phyloP scores from a whole-genome alignment of 2,888 invertebrate genomes.

The Dasypogon diadema region DNA sequence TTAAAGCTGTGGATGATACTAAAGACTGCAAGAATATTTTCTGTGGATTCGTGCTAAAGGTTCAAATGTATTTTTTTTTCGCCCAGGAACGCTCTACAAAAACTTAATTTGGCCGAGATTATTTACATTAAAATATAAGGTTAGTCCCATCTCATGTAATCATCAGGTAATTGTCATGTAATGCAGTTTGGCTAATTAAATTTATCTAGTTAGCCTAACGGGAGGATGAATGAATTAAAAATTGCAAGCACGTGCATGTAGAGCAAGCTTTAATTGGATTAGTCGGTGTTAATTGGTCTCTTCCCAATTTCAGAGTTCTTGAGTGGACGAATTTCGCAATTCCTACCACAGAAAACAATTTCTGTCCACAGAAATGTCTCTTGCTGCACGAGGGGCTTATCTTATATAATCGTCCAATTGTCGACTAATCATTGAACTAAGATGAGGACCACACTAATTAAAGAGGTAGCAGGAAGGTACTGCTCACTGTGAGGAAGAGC shows the following conservation, averaged over 20 bases:
- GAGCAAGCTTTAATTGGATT: conserved; percentile 40
- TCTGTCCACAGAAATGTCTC: neutral
- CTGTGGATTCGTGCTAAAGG: no score
- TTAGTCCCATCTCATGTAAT: conserved; percentile 17
- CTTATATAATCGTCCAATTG: conserved; percentile 36
- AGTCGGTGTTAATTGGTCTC: conserved; percentile 33
- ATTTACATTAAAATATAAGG: conserved; percentile 19
- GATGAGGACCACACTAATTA: conserved; percentile 39
- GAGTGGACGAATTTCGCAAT: conserved; percentile 33
- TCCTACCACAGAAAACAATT: conserved; percentile 38
- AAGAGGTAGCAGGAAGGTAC: conserved; percentile 21
- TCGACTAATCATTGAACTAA: conserved; percentile 42
- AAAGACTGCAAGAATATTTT: no score
- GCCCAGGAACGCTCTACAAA: no score
- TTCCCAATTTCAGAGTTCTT: conserved; percentile 4
- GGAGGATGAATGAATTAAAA: conserved; percentile 19
- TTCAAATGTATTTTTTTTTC: no score
- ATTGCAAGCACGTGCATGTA: conserved; percentile 40
- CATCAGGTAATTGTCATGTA: conserved; percentile 23
- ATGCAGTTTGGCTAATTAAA: conserved; percentile 32
- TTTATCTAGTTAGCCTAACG: neutral
- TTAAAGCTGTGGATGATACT: no score
- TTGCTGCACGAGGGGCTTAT: conserved; percentile 7
- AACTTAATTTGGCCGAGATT: no score
- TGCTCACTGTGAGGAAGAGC: neutral